Evolutionary conservation across 37 sponge, comb jelly and placozoan genomes (phyloP).

Genomic region (Beroe forskalii): DNA sequence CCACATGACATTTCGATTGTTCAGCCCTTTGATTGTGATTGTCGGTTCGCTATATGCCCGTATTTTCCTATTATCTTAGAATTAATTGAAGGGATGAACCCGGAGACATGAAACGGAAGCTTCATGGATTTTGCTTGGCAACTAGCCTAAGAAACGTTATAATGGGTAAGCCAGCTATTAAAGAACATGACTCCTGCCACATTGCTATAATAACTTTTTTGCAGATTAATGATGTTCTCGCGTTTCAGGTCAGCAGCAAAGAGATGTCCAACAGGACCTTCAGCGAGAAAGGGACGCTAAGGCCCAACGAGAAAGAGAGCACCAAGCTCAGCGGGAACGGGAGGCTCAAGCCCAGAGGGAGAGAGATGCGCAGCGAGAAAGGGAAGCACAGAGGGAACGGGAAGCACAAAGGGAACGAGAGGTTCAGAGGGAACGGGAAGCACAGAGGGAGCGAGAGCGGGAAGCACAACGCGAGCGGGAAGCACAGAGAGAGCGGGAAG

Average conservation of each 20-base stretch:
- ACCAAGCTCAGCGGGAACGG: slow-evolving; percentile 28
- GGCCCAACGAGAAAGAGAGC: slow-evolving; percentile 14
- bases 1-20: too few species aligned
- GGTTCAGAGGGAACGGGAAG: background rate
- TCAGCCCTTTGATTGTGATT: too few species aligned
- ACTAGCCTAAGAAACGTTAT: too few species aligned
- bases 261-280: slow-evolving; percentile 12
- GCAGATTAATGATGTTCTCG: too few species aligned
- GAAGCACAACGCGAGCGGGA: background rate
- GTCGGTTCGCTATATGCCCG: too few species aligned
- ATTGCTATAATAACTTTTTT: too few species aligned
- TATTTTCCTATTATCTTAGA: too few species aligned
- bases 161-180: too few species aligned
- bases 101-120: too few species aligned
- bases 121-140: too few species aligned
- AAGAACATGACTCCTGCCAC: too few species aligned
- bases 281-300: background rate
- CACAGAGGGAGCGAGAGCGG: slow-evolving; percentile 3
- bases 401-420: slow-evolving; percentile 2
- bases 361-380: background rate
- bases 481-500: background rate
- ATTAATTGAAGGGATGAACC: too few species aligned
- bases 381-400: slow-evolving; percentile 13
- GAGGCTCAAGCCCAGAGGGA: background rate
- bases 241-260: background rate